Percentiles rank a stretch among this genome's conserved stretches.
Conservation (phyloP, 2,888 invertebrate species). For the Calliphora vomitoria region DNA sequence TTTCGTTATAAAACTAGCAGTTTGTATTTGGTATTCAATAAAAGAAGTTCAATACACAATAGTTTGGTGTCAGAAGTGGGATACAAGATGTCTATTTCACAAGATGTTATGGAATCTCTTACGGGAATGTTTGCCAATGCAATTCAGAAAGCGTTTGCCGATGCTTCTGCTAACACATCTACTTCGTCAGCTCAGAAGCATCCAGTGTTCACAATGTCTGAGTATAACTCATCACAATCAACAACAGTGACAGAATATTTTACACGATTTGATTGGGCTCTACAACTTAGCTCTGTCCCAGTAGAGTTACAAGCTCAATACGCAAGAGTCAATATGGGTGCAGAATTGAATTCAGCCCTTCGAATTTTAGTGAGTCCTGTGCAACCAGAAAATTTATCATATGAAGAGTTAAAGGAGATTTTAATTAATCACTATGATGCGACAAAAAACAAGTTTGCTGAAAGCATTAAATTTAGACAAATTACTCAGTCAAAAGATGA, state of each 20-base stretch:
- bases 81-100: no score
- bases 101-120: no score
- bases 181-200: not conserved
- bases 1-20: no score
- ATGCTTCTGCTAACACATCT: not conserved
- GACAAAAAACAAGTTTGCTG: not conserved
- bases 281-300: not conserved
- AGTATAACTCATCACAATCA: not conserved
- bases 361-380: constrained; percentile 4
- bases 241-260: constrained; percentile 8
- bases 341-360: not conserved
- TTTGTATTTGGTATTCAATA: no score
- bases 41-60: no score
- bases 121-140: no score
- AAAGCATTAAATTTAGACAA: constrained; percentile 7
- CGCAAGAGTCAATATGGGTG: constrained; percentile 6
- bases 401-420: not conserved
- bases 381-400: not conserved
- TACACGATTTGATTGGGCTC: constrained; percentile 5
- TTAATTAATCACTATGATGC: not conserved
- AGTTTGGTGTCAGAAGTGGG: no score
- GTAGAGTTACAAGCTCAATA: not conserved
- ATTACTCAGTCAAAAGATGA: not conserved
- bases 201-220: not conserved
- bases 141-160: no score